A percentile compares a stretch with the other conserved stretches of the same genome.
Conservation (phyloP, 2,113 vertebrate genomes). For the Nannospalax galili region DNA sequence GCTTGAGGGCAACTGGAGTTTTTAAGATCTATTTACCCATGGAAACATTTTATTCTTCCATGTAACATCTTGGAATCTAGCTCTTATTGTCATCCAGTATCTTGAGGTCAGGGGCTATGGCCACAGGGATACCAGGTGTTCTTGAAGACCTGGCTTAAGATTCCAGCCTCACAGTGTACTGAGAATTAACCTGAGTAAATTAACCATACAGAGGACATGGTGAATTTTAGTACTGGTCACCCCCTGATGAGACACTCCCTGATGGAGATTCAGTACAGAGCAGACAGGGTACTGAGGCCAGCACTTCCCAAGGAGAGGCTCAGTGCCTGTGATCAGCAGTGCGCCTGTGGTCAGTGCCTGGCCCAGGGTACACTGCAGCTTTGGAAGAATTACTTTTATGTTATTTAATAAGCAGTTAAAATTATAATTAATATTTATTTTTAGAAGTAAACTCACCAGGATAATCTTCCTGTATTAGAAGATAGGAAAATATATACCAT, state of each 20-base stretch:
- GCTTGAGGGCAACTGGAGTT: not conserved
- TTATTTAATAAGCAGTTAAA: constrained; percentile 13
- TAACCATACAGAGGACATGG: not conserved
- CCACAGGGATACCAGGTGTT: not conserved
- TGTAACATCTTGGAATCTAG: not conserved
- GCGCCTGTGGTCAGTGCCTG: not conserved
- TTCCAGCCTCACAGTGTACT: not conserved
- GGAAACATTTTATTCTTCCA: not conserved
- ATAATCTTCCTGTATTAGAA: constrained; percentile 1
- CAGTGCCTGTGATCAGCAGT: not conserved
- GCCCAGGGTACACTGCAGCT: not conserved
- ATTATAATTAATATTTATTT: constrained; percentile 26
- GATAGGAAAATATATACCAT: not conserved
- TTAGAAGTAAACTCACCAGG: not conserved
- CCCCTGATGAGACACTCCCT: not conserved
- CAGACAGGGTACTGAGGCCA: not conserved
- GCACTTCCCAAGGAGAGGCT: not conserved
- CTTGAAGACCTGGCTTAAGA: not conserved
- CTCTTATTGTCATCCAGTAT: not conserved
- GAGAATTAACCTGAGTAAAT: not conserved
- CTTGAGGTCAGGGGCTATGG: not conserved
- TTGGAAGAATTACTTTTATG: not conserved
- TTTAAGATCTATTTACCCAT: not conserved
- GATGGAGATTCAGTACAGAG: not conserved
- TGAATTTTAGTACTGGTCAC: not conserved